These are phyloP conservation scores for Polietes domitor DNA, from an alignment of 2,888 invertebrate genomes.

Conservation along the genomic window DNA sequence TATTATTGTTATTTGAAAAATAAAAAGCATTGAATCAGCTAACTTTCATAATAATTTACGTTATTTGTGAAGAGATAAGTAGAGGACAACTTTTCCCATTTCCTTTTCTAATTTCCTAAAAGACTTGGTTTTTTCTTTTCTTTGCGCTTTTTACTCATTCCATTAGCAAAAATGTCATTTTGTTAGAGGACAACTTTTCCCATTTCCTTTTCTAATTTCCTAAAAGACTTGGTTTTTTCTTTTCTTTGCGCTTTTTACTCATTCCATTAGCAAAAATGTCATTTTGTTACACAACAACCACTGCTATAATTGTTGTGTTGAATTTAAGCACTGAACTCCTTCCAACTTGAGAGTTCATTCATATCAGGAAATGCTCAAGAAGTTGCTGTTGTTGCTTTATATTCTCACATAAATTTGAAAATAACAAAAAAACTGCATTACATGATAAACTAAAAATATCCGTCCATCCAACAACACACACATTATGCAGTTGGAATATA, in stretches of 20 bases:
- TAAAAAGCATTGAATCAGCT: background rate
- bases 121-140: background rate
- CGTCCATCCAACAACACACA: conserved; percentile 48
- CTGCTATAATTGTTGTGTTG: background rate
- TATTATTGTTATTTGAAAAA: background rate
- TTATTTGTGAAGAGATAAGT: too few relatives aligned
- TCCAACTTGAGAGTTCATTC: background rate
- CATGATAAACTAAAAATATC: conserved; percentile 24
- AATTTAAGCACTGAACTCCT: background rate
- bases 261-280: background rate
- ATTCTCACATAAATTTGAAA: conserved; percentile 16
- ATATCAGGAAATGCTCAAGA: background rate
- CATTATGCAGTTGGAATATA: conserved; percentile 51
- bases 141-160: background rate
- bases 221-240: too few relatives aligned
- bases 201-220: background rate
- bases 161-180: too few relatives aligned
- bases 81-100: too few relatives aligned
- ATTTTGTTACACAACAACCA: background rate
- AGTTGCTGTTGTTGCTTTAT: background rate
- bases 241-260: background rate
- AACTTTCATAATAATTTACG: too few relatives aligned
- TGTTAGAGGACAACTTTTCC: too few relatives aligned
- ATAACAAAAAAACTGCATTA: conserved; percentile 9
- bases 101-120: too few relatives aligned